A percentile compares a stretch with the other conserved stretches of the same genome.
Evolutionary conservation across 2,113 vertebrate species (phyloP).

Genomic region (Rallus limicola): DNA sequence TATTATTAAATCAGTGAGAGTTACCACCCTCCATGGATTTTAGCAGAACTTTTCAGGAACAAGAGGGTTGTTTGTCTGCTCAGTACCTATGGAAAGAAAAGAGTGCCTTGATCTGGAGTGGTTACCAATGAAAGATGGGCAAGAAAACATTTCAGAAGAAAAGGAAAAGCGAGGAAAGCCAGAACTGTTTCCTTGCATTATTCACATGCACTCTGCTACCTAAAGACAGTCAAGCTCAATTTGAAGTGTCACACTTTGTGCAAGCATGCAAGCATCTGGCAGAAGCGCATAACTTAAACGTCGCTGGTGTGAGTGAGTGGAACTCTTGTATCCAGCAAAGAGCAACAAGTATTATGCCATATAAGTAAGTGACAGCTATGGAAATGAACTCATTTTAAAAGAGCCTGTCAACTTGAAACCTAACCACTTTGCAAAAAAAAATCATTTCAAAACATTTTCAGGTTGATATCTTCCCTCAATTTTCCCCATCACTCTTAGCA

Average conservation of each 20-base stretch:
- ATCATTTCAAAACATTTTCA: slow-evolving; percentile 19
- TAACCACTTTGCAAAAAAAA: not conserved
- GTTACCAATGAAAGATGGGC: not conserved
- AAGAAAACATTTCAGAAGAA: not conserved
- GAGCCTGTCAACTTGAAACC: not conserved
- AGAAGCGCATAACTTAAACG: not conserved
- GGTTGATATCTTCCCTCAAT: not conserved
- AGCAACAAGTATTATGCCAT: not conserved
- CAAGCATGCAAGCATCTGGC: slow-evolving; percentile 8
- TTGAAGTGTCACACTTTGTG: not conserved
- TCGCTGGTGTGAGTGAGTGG: not conserved
- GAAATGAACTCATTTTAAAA: not conserved
- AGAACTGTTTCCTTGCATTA: not conserved
- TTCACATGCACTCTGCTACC: not conserved
- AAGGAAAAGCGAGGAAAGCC: not conserved
- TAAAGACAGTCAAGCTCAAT: not conserved
- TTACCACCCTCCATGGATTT: not conserved
- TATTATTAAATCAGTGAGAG: not conserved
- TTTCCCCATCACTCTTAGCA: not conserved
- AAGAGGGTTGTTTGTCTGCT: not conserved
- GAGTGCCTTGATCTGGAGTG: not conserved
- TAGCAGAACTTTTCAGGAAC: not conserved
- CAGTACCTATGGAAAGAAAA: not conserved
- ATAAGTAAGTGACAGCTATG: slow-evolving; percentile 23
- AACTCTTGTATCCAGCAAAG: not conserved